Evolutionary conservation across 2,888 invertebrate genomes (phyloP), one percentile per base, ranked within the genome.

Genomic region (Aporophyla nigra): DNA sequence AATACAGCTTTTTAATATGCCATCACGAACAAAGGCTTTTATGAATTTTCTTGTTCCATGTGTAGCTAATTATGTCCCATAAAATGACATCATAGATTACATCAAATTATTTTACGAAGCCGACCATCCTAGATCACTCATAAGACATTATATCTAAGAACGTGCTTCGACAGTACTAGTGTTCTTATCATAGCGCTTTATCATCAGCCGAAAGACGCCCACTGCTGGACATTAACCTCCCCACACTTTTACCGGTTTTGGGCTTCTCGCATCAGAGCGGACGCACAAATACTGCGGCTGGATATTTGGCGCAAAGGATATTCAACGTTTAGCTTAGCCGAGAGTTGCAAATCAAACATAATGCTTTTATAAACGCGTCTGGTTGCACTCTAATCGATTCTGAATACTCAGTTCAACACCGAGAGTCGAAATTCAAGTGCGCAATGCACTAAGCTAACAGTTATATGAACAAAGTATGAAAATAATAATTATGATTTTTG

Each of bases 71-170:
- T 33, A 33, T 71, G 24, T 40, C 21, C 40, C 27, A 10, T 66
- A 27, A 0, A 71, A 6, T 46, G 72, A n/a, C 10, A 19, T 51
- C 24, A n/a, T 19, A 9, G 10, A 21, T 27, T n/a, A 33, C 1
- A 40, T 21, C 1, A 27, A 40, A 63, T 53, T 53, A 19, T 14
- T 72, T 53, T 74, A 78, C 74, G 58, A 83, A 85, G 69, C 78
- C 71, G 68, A 61, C 53, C 6, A 12, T 27, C 58, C 12, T 49
- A 33, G 40, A 43, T 74, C 63, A 68, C 46, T 62, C 59, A 53
- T 54, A 69, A 68, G 51, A 73, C 59, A 40, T 65, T 71, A 49
- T 51, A 73, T 82, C 78, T 82, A 85, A 68, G 2, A 67, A 71
- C 24, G 53, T 77, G 63, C 14, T 24, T 33, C 4, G 53, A 54